Base-by-base conservation (phyloP, 2,888 invertebrate species). In the Phasia obesa region DNA sequence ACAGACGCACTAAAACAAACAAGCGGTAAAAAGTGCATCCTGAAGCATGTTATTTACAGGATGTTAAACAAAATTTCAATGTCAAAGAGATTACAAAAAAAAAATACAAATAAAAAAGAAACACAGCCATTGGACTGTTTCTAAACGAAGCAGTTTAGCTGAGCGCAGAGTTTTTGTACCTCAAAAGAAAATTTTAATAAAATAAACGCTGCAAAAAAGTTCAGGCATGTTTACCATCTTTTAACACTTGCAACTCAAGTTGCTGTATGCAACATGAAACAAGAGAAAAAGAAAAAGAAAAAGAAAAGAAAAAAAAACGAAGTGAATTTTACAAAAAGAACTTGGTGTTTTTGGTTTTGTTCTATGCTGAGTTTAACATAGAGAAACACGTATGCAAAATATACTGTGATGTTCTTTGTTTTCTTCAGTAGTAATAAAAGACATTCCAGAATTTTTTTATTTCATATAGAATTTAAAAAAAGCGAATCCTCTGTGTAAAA, bases 61-160 rank as follows among this genome's bases (percentile, higher is more conserved):
- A 74, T 74, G 47, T 38, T 62, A n/a, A 80, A 49, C 47, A 65
- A 47, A 79, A 80, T 80, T 80, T 80, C 79, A 80, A 80, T 80
- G 73, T 74, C 79, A 80, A 74, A 80, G 79, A 25, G 38, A 35
- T 59, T 79, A 59, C 19, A 42, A 0, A 5, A 11, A 21, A 13
- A n/a, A n/a, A n/a, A n/a, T 79, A 59, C 19, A 42, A 0, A 38
- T 19, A 21, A 1, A 23, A 27, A 62, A 23, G 19, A 62, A 62
- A 69, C 38, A 47, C 35, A 13, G 19, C 9, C 38, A 47, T 11
- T 23, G 19, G 0, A 25, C 15, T 38, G 13, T 49, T 71, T 71
- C 13, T 51, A 64, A 75, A 59, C 31, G 31, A 65, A 71, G 49
- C 57, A 71, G 64, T 65, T 78, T 64, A 59, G 42, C 65, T n/a